These are phyloP conservation scores for Tetramorium parvispinum DNA, from an alignment of 1,140 invertebrate genomes.

Conservation along the genomic window DNA sequence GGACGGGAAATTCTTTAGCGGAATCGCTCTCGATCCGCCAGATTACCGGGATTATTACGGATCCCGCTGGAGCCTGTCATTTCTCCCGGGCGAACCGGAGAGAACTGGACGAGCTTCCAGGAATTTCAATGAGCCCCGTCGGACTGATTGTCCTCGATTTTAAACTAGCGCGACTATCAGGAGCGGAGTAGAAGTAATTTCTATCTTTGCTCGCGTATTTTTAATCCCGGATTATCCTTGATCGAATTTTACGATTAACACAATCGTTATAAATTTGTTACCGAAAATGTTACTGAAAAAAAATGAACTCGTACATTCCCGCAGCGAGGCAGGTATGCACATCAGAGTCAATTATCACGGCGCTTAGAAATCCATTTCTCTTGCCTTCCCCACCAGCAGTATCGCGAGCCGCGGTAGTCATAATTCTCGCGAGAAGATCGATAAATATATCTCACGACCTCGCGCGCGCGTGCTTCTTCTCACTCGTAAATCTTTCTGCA, in stretches of 20 bases:
- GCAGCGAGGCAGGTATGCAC: background rate
- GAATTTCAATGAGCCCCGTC: conserved; percentile 45
- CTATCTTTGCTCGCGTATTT: background rate
- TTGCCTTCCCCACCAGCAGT: background rate
- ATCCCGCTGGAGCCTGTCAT: conserved; percentile 42
- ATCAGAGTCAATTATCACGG: conserved; percentile 36
- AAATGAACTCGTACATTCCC: background rate
- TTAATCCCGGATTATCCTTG: background rate
- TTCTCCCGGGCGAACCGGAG: conserved; percentile 1
- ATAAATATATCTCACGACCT: conserved; percentile 47
- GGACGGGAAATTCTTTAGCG: conserved; percentile 26
- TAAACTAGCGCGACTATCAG: background rate
- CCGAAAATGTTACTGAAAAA: background rate
- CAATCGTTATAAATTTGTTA: background rate
- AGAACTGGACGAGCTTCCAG: background rate
- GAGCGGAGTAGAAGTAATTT: background rate
- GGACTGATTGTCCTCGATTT: conserved; percentile 30
- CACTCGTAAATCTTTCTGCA: conserved; percentile 32
- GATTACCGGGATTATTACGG: conserved; percentile 44
- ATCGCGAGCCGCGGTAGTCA: conserved; percentile 25
- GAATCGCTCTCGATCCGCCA: conserved; percentile 16
- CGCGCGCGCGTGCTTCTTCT: background rate
- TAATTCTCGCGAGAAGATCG: conserved; percentile 58
- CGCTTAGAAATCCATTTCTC: conserved; percentile 55
- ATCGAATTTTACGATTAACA: background rate